Evolutionary conservation across 2,113 vertebrate genomes (phyloP).

Genomic region (Felis chaus): DNA sequence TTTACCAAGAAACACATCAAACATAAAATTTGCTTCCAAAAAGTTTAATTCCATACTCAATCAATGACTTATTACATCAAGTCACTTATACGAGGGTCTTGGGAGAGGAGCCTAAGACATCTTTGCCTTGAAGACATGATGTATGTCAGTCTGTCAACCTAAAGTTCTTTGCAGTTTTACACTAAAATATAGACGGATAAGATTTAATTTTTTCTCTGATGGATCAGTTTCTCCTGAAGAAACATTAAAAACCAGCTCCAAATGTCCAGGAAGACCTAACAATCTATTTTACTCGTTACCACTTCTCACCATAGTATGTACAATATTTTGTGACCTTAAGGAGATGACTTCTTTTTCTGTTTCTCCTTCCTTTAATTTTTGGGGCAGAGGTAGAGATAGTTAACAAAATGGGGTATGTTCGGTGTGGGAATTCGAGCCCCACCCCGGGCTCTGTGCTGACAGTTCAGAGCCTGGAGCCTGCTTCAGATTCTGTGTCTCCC

Average conservation of each 20-base stretch:
- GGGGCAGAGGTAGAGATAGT: rapidly evolving
- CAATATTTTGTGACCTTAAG: background rate
- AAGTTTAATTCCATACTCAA: background rate
- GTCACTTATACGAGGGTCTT: background rate
- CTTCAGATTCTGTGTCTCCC: too few species aligned
- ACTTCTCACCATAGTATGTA: background rate
- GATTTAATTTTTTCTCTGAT: background rate
- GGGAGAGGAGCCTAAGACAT: background rate
- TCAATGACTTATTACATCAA: background rate
- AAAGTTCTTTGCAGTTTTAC: background rate
- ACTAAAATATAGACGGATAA: background rate
- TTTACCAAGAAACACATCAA: background rate
- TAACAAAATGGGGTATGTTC: background rate
- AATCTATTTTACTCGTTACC: background rate
- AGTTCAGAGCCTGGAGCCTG: too few species aligned
- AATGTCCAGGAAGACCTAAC: background rate
- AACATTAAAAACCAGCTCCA: background rate
- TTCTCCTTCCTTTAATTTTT: background rate
- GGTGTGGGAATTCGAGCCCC: too few species aligned
- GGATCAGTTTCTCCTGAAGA: background rate
- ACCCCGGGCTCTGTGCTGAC: too few species aligned
- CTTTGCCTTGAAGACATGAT: background rate
- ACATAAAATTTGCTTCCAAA: background rate
- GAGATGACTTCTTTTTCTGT: background rate
- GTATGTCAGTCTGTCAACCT: background rate